Percentiles rank a stretch among this genome's conserved stretches.
phyloP scores from a whole-genome alignment of 2,888 invertebrate species.

The Caradrina clavipalpis region DNA sequence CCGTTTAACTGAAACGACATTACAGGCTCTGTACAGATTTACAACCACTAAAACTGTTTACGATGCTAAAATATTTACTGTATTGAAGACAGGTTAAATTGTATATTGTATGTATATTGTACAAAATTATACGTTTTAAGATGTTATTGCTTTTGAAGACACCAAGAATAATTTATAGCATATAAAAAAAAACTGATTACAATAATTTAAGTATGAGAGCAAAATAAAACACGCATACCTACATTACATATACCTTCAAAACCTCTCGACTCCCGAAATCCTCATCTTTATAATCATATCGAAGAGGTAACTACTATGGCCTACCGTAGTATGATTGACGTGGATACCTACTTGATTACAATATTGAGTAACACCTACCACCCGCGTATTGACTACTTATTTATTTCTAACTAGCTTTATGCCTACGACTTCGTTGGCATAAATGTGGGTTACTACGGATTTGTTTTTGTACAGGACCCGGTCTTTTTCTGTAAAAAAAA shows the following conservation, averaged over 20 bases:
- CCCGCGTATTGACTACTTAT: conserved; percentile 9
- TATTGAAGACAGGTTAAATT: conserved; percentile 19
- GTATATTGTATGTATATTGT: conserved; percentile 6
- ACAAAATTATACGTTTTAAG: conserved; percentile 4
- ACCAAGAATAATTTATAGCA: not conserved
- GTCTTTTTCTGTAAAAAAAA: no score
- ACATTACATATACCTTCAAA: no score
- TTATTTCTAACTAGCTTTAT: not conserved
- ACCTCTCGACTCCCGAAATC: no score
- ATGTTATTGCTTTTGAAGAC: conserved; percentile 14
- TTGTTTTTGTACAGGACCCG: no score
- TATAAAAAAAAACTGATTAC: no score
- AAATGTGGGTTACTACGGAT: no score
- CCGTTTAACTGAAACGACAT: conserved; percentile 34
- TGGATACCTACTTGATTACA: conserved; percentile 23
- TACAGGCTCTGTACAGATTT: conserved; percentile 33
- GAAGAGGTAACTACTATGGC: no score
- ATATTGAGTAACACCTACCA: conserved; percentile 24
- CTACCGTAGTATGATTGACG: conserved; percentile 8
- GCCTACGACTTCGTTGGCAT: no score
- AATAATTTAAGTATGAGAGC: no score
- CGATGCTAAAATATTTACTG: conserved; percentile 29
- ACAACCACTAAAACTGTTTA: conserved; percentile 48
- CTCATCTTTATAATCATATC: no score
- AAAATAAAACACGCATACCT: no score